Evolutionary conservation across 2,797 vertebrate species (phyloP).

Genomic region (Hyperoplus immaculatus): DNA sequence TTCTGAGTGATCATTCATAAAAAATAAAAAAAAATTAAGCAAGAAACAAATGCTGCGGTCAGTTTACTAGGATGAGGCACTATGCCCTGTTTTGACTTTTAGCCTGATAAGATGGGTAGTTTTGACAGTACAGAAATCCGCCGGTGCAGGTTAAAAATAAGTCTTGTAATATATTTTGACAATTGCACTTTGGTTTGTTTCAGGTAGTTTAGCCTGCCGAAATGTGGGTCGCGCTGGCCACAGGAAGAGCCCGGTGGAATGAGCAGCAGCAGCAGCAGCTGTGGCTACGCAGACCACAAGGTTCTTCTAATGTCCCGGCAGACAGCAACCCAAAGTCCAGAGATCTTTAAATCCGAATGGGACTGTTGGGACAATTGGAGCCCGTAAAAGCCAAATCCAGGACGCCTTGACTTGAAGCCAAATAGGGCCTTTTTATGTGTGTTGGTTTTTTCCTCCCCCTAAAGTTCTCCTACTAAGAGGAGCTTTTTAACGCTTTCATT

Average conservation of each 20-base stretch:
- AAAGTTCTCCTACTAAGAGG: slow-evolving; percentile 58
- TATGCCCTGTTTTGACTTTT: slow-evolving; percentile 1
- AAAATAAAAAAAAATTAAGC: too few species aligned
- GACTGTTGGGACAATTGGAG: slow-evolving; percentile 59
- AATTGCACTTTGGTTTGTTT: slow-evolving; percentile 44
- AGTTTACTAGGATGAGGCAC: not conserved
- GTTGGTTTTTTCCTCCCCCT: not conserved
- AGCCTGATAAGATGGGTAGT: not conserved
- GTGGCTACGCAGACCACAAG: slow-evolving; percentile 33
- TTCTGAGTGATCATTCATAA: slow-evolving; percentile 1
- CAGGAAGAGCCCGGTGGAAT: slow-evolving; percentile 91
- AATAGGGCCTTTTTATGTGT: slow-evolving; percentile 79
- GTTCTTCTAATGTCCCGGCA: slow-evolving; percentile 59
- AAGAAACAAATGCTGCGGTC: not conserved
- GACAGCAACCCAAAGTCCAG: slow-evolving; percentile 55
- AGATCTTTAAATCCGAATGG: slow-evolving; percentile 56
- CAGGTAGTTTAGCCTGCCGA: slow-evolving; percentile 91
- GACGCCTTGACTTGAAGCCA: slow-evolving; percentile 82
- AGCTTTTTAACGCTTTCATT: slow-evolving; percentile 78
- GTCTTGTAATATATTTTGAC: slow-evolving; percentile 17
- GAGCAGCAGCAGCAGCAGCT: slow-evolving; percentile 67
- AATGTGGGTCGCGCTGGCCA: slow-evolving; percentile 87
- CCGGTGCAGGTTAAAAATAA: not conserved
- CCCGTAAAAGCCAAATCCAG: slow-evolving; percentile 78
- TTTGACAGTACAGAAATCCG: not conserved